Conservation (phyloP, 2,797 vertebrate species). For the Anas bernieri region DNA sequence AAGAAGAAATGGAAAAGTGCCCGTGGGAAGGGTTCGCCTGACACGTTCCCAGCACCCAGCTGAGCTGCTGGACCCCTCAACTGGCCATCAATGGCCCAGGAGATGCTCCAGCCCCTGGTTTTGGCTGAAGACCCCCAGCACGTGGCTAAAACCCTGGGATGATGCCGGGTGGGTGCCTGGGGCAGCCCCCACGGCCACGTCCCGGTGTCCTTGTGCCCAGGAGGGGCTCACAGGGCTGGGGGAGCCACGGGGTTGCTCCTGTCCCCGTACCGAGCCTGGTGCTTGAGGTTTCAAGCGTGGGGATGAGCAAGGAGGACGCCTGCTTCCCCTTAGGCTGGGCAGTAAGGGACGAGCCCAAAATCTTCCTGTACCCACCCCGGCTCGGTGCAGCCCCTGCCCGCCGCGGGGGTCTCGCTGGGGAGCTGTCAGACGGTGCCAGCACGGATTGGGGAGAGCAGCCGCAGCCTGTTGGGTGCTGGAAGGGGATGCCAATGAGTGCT, state of each 20-base stretch:
- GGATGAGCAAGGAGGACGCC: background rate
- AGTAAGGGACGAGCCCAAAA: background rate
- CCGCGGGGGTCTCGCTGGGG: background rate
- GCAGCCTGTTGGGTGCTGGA: constrained; percentile 17
- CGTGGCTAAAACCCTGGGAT: background rate
- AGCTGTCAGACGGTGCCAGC: background rate
- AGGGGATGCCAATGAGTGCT: background rate
- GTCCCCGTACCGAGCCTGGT: background rate
- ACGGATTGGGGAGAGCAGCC: constrained; percentile 30
- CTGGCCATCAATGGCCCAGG: background rate
- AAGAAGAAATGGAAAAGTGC: background rate
- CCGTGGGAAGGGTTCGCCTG: background rate
- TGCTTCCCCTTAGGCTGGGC: background rate
- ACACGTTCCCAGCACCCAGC: background rate
- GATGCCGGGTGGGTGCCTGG: background rate
- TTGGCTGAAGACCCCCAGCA: background rate
- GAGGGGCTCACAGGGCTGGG: background rate
- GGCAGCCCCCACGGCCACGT: background rate
- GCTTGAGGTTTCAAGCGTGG: background rate
- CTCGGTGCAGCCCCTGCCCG: rapidly evolving
- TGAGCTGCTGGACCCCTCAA: background rate
- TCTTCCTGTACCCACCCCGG: background rate
- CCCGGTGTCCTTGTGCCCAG: background rate
- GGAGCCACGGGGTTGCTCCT: too few relatives aligned
- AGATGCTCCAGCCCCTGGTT: background rate